phyloP scores from a whole-genome alignment of 1,140 invertebrate species.

The Scaptodrosophila lebanonensis region DNA sequence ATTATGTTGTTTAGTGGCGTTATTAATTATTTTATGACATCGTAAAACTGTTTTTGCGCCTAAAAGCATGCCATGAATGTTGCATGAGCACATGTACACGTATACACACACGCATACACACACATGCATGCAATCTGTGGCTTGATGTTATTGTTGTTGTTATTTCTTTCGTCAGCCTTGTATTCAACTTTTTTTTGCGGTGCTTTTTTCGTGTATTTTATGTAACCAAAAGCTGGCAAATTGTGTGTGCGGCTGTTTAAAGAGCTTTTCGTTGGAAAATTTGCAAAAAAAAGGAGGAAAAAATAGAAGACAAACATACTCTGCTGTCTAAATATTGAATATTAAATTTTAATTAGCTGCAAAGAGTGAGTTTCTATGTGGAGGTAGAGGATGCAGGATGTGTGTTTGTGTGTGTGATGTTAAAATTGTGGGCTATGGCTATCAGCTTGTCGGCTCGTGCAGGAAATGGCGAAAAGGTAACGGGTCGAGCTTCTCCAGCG shows the following conservation, averaged over 20 bases:
- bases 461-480: too few species aligned
- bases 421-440: not conserved
- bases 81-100: slow-evolving; percentile 23
- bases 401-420: slow-evolving; percentile 2
- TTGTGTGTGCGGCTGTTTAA: slow-evolving; percentile 9
- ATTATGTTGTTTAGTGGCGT: slow-evolving; percentile 75
- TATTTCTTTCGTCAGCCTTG: not conserved
- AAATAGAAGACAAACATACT: too few species aligned
- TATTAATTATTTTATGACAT: slow-evolving; percentile 76
- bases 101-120: slow-evolving; percentile 8
- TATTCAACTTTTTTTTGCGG: slow-evolving; percentile 8
- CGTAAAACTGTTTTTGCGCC: slow-evolving; percentile 67
- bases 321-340: slow-evolving; percentile 53
- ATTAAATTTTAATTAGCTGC: slow-evolving; percentile 68
- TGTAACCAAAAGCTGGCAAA: slow-evolving; percentile 16
- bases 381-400: not conserved
- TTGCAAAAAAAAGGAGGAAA: slow-evolving; percentile 2
- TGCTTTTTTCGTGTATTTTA: slow-evolving; percentile 14
- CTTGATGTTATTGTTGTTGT: slow-evolving; percentile 3
- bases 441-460: too few species aligned
- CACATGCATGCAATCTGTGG: slow-evolving; percentile 24
- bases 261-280: slow-evolving; percentile 24
- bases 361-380: slow-evolving; percentile 35
- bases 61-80: slow-evolving; percentile 64
- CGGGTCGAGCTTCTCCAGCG: too few species aligned